Conservation (phyloP, 2,113 vertebrate genomes). For the Synchiropus splendidus region DNA sequence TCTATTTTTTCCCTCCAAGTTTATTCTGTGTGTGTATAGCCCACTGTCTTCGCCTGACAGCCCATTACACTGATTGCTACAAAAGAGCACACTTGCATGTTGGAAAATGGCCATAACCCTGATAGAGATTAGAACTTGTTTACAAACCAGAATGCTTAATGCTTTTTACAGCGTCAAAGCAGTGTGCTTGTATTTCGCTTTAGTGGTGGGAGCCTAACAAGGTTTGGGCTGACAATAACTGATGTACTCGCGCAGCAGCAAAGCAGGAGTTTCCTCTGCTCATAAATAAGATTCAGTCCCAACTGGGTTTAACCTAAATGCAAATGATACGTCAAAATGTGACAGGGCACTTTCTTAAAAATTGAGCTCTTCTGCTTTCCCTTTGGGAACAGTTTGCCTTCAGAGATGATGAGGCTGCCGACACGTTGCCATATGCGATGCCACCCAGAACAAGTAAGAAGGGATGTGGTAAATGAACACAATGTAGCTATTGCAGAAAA, state of each 20-base stretch:
- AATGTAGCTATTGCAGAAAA: no score
- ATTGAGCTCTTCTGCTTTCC: slow-evolving; percentile 11
- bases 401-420: slow-evolving; percentile 49
- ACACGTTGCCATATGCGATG: slow-evolving; percentile 12
- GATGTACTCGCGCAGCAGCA: slow-evolving; percentile 28
- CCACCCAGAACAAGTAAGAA: slow-evolving; percentile 12
- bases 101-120: slow-evolving; percentile 36
- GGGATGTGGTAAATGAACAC: no score
- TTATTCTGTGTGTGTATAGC: slow-evolving; percentile 7
- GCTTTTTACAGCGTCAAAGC: slow-evolving; percentile 16
- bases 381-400: slow-evolving; percentile 40
- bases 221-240: slow-evolving; percentile 37
- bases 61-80: slow-evolving; percentile 50
- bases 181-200: slow-evolving; percentile 3
- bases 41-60: slow-evolving; percentile 17
- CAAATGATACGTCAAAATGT: slow-evolving; percentile 49
- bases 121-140: slow-evolving; percentile 38
- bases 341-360: slow-evolving; percentile 46
- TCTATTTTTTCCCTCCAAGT: no score
- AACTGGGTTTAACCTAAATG: slow-evolving; percentile 52
- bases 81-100: slow-evolving; percentile 19
- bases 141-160: slow-evolving; percentile 32
- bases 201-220: slow-evolving; percentile 19
- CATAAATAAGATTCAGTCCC: slow-evolving; percentile 48
- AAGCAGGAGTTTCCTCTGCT: slow-evolving; percentile 30